Evolutionary conservation across 2,888 invertebrate species (phyloP).

Genomic region (Nipponacmea schrenckii): DNA sequence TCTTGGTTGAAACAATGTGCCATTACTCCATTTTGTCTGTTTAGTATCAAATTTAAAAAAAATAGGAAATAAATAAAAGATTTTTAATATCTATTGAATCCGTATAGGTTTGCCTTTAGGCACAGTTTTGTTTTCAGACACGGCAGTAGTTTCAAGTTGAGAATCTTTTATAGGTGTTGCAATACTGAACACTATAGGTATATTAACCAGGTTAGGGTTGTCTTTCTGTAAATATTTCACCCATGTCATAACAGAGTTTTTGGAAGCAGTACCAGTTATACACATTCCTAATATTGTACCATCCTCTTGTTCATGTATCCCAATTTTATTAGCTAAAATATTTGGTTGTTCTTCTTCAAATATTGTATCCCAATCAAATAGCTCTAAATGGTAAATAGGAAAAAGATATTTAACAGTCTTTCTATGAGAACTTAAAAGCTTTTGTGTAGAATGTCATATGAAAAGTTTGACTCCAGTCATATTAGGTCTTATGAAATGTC

Average conservation of each 20-base stretch:
- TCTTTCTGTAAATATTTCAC: constrained; percentile 76
- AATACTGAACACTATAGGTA: constrained; percentile 88
- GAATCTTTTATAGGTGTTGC: constrained; percentile 70
- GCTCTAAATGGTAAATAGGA: constrained; percentile 35
- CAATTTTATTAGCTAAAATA: constrained; percentile 70
- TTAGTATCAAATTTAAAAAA: no score
- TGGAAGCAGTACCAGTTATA: constrained; percentile 85
- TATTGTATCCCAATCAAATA: constrained; percentile 46
- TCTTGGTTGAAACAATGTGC: no score
- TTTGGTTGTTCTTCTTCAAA: constrained; percentile 49
- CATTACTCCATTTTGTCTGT: no score
- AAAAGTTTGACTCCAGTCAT: no score
- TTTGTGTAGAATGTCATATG: no score
- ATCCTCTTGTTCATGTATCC: constrained; percentile 92
- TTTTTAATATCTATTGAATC: neutral
- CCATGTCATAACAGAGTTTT: constrained; percentile 87
- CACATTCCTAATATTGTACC: constrained; percentile 88
- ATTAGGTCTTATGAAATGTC: no score
- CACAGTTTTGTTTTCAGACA: no score
- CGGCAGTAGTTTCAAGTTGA: no score
- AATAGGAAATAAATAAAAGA: no score
- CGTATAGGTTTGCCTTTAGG: neutral
- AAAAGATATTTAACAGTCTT: neutral
- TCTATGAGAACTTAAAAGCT: no score
- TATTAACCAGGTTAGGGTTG: constrained; percentile 78